These are phyloP conservation scores for Felis chaus DNA, from an alignment of 2,113 vertebrate species.

Conservation along the genomic window DNA sequence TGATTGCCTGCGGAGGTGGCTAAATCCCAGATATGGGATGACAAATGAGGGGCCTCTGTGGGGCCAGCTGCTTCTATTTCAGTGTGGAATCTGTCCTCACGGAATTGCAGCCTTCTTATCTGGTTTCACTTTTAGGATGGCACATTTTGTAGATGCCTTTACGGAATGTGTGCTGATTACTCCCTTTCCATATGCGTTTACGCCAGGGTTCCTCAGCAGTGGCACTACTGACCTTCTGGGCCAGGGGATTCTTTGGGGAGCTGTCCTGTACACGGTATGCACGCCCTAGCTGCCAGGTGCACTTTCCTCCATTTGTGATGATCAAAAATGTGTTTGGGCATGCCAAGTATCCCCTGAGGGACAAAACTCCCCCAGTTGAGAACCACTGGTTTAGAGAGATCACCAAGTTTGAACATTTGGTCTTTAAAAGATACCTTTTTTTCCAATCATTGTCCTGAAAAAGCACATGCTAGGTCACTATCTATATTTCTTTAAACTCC, in stretches of 20 bases:
- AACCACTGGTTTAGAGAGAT: not conserved
- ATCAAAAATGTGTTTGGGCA: not conserved
- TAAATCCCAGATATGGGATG: not conserved
- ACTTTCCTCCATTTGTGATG: not conserved
- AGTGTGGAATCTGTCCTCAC: not conserved
- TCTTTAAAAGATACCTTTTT: not conserved
- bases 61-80: not conserved
- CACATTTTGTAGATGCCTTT: not conserved
- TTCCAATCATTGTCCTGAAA: not conserved
- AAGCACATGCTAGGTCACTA: not conserved
- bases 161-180: not conserved
- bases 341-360: not conserved
- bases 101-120: not conserved
- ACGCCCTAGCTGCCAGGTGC: not conserved
- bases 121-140: not conserved
- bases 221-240: not conserved
- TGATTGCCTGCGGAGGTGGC: not conserved
- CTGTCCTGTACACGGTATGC: not conserved
- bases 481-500: not conserved
- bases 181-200: not conserved
- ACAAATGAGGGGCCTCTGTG: not conserved
- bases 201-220: not conserved
- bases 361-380: not conserved
- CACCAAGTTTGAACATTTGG: not conserved
- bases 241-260: not conserved